These are phyloP conservation scores for Cavia aperea DNA, from an alignment of 2,113 vertebrate species.

Conservation along the genomic window DNA sequence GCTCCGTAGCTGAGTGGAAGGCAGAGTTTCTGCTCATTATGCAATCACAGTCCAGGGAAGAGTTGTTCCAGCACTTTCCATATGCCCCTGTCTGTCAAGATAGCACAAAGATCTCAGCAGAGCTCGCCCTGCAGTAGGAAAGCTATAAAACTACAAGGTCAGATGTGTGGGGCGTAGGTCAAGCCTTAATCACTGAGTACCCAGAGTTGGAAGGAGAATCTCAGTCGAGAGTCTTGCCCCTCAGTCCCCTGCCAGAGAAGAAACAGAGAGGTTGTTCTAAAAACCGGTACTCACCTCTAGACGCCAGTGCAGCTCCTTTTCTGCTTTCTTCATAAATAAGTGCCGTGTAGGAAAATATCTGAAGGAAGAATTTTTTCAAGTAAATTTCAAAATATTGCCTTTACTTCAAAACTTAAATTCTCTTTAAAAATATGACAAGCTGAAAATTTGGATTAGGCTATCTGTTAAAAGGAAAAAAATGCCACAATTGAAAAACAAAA, in stretches of 20 bases:
- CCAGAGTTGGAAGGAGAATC: not conserved
- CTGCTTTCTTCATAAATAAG: not conserved
- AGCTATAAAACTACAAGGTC: constrained; percentile 28
- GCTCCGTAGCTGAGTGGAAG: not conserved
- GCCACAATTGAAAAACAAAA: not conserved
- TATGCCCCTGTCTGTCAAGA: constrained; percentile 36
- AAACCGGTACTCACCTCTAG: constrained; percentile 42
- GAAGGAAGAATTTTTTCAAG: not conserved
- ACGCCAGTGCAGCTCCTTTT: not conserved
- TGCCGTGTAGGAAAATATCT: not conserved
- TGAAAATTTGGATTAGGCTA: not conserved
- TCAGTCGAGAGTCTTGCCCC: not conserved
- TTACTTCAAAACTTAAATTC: constrained; percentile 27
- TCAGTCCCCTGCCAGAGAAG: not conserved
- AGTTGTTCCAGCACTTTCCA: constrained; percentile 45
- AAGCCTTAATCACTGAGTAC: not conserved
- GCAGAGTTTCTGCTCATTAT: constrained; percentile 3
- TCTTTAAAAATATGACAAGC: constrained; percentile 28
- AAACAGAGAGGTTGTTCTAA: not conserved
- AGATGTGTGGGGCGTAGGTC: not conserved
- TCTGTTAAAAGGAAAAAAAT: not conserved
- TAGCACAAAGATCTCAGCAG: constrained; percentile 8
- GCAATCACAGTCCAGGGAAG: constrained; percentile 11
- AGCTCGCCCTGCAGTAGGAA: constrained; percentile 18
- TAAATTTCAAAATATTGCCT: not conserved